Base-by-base conservation (phyloP, 2,797 vertebrate genomes). In the Zenarchopterus dispar region DNA sequence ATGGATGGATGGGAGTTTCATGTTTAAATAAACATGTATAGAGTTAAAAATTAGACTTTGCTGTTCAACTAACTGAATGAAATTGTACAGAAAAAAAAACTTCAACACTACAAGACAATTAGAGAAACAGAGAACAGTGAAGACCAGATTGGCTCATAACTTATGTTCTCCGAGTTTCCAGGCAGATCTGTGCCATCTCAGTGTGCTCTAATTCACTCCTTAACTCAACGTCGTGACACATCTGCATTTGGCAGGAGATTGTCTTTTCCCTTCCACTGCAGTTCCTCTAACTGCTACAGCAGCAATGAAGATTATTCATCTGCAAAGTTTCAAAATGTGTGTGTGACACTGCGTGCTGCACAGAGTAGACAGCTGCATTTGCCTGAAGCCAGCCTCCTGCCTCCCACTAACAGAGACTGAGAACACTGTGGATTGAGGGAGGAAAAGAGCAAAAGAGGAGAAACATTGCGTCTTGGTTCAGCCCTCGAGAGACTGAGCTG, bases 341-440 rank as follows among this genome's bases (percentile, higher is more conserved):
- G 41, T 50, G 4, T 57, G 46, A 65, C 6, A 18, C 36, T 24
- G 52, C n/a, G n/a, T 28, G 50, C 65, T 11, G 33, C 33, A 36
- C 9, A 36, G 33, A 36, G 33, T 13, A 58, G 53, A 70, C 73
- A 77, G 67, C 82, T 71, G 77, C 77, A 54, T 56, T 60, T 47
- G 53, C 23, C 66, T 57, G 19, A 76, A 67, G 73, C 43, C 57
- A 10, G 41, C 60, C 19, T 68, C 61, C 59, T 79, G 54, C 9
- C 47, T 46, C 57, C 56, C 8, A 62, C 23, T 9, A 5, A 45
- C 7, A 19, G 19, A 45, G 43, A 45, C 18, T 18, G 18, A 45
- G 19, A 19, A 1, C 8, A 11, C 13, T 5, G 18, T 3, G 56
- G 65, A 62, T 31, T 49, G 56, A 56, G 44, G 18, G 52, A 49